Evolutionary conservation across 2,888 invertebrate genomes (phyloP), one percentile per base, ranked within the genome.

Genomic region (Gari tellinella): DNA sequence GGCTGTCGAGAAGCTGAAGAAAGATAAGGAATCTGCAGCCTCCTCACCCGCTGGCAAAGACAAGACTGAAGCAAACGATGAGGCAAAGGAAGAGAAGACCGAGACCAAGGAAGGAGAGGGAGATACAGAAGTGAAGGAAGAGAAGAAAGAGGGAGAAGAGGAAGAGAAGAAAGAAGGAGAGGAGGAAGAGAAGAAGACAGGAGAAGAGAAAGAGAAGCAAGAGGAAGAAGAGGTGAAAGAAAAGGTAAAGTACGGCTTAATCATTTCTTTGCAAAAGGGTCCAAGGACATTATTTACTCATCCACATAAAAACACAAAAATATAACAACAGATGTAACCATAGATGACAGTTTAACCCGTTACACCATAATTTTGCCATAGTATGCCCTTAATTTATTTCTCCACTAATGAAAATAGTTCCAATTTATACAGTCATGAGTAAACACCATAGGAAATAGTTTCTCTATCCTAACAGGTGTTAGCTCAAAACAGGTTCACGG

Each of bases 1-100:
- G 26, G 86, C 86, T 37, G 67, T 89, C 5, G 89, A 89, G 96
- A 81, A 94, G 95, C 52, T 97, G 95, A 90, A 83, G 86, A 87
- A 80, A 46, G 88, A 86, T 23, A 81, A 84, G 52, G 84, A 84
- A 5, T 53, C 75, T 3, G 31, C 10, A 10, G n/a, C n/a, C n/a
- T 10, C 31, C 31, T 31, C 31, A 10, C 31, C 31, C 10, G 46
- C 58, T n/a, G 17, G 12, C 1, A 62, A 62, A 53, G 79, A 85
- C n/a, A 72, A 80, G 96, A 88, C 95, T 0, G 88, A 90, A 64
- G 80, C 86, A n/a, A 90, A 89, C 61, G 67, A 69, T n/a, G 74
- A 68, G 43, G 62, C 62, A 15, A 74, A 69, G 15, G 61, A 66
- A 40, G 31, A 41, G 12, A 84, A 88, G 40, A 90, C 90, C 52